Base-by-base conservation (phyloP, 2,888 invertebrate genomes). In the Ophioninae sp. region DNA sequence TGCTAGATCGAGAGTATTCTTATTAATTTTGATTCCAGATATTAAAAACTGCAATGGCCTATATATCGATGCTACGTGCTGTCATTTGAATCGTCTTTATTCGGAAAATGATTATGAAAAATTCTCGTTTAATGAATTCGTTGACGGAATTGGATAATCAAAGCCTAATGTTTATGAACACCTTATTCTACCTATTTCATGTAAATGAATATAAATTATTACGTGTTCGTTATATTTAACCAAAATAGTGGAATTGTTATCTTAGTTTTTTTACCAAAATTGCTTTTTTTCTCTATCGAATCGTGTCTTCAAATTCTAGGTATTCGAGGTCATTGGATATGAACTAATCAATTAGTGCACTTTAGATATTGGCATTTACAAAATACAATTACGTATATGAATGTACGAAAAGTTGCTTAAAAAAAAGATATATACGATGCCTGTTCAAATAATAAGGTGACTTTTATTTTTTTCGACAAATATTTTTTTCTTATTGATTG, bases 51-150 rank as follows among this genome's bases (percentile, higher is more conserved):
- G 44, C 81, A 0, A 74, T 69, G 72, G 72, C 74, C 21, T 81
- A 81, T 37, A 61, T 78, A n/a, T 81, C 81, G 7, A 72, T 78
- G 77, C 67, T 81, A n/a, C 81, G 81, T 17, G 78, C 81, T 6
- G 23, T 81, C 10, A n/a, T 72, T 37, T 72, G 20, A 44, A 77
- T 17, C 13, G 50, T 50, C 17, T 50, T 50, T 10, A 50, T 50
- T 50, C 5, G 2, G 17, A 13, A 50, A 17, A 17, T 17, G 2
- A 6, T 50, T 50, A 50, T 17, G 6, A 5, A 13, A 13, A 13
- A 17, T 50, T 0, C 0, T 13, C 13, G 17, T 10, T 17, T 50
- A 50, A 6, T 50, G 17, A 17, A 50, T 50, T 50, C 50, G 50
- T 17, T 50, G 50, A 50, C 50, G 17, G 17, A 5, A 17, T 50